A percentile compares a stretch with the other conserved stretches of the same genome.
Conservation (phyloP, 2,797 vertebrate genomes). For the Cetoscarus ocellatus region DNA sequence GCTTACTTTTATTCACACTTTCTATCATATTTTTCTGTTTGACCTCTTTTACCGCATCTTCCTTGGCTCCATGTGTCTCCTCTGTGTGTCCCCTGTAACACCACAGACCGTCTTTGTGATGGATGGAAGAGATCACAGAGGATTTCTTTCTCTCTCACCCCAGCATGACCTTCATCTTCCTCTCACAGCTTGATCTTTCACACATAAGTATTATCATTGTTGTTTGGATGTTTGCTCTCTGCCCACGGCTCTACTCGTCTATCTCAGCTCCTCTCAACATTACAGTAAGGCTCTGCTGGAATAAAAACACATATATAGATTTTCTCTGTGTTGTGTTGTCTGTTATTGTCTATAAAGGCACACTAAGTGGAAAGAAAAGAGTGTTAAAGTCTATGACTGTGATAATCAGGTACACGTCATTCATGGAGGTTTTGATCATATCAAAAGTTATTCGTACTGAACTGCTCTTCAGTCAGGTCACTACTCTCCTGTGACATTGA, state of each 20-base stretch:
- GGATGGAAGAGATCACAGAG: conserved; percentile 72
- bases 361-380: conserved; percentile 24
- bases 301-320: conserved; percentile 53
- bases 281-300: conserved; percentile 44
- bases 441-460: too few relatives aligned
- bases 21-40: conserved; percentile 3
- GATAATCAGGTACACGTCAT: too few relatives aligned
- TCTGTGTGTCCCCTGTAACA: conserved; percentile 40
- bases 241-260: conserved; percentile 56
- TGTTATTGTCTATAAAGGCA: conserved; percentile 6
- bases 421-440: too few relatives aligned
- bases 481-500: too few relatives aligned
- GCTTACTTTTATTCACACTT: too few relatives aligned
- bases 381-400: not conserved
- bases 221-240: conserved; percentile 65
- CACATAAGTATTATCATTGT: conserved; percentile 68
- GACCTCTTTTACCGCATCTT: conserved; percentile 6
- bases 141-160: conserved; percentile 76
- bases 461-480: too few relatives aligned
- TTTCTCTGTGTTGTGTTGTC: conserved; percentile 19
- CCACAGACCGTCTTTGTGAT: conserved; percentile 57
- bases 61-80: conserved; percentile 40
- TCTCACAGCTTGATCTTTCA: conserved; percentile 71
- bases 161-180: conserved; percentile 69
- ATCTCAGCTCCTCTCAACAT: conserved; percentile 60